phyloP scores from a whole-genome alignment of 2,888 invertebrate species.

The Oxyscelio sp. region DNA sequence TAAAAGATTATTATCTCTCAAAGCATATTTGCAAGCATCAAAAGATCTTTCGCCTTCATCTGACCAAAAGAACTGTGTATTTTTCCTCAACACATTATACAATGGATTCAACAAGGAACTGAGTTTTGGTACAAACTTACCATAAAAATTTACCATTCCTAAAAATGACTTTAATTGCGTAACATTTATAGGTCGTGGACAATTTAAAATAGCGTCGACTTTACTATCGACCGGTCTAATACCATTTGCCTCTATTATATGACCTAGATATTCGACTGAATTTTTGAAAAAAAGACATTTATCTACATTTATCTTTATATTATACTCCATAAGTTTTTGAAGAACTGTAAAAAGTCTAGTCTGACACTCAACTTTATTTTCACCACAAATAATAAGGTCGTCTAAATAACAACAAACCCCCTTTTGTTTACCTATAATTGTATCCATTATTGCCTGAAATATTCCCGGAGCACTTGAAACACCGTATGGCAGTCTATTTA shows the following conservation, averaged over 20 bases:
- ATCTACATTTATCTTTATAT: conserved; percentile 8
- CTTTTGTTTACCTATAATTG: neutral
- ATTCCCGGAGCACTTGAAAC: conserved; percentile 40
- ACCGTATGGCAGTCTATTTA: conserved; percentile 32
- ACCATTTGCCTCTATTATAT: conserved; percentile 28
- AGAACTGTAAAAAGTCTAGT: conserved; percentile 33
- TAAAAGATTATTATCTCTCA: neutral
- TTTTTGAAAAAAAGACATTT: conserved; percentile 19
- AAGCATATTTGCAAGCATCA: conserved; percentile 21
- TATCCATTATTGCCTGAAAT: conserved; percentile 49
- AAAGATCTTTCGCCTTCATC: conserved; percentile 14
- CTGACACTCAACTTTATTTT: neutral
- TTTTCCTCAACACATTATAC: neutral
- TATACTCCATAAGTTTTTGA: conserved; percentile 30
- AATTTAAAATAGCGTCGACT: conserved; percentile 21
- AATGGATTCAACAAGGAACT: conserved; percentile 1
- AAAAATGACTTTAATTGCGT: conserved; percentile 79
- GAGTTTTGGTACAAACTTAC: conserved; percentile 76
- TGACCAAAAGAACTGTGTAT: neutral
- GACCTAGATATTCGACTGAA: conserved; percentile 38
- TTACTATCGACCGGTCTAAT: conserved; percentile 28
- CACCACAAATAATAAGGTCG: conserved; percentile 40
- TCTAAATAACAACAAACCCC: conserved; percentile 87
- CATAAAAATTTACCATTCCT: conserved; percentile 83
- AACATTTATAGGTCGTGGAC: conserved; percentile 65